A percentile compares a stretch with the other conserved stretches of the same genome.
These are phyloP conservation scores for Sinella curviseta DNA, from an alignment of 1,140 invertebrate genomes.

Conservation along the genomic window DNA sequence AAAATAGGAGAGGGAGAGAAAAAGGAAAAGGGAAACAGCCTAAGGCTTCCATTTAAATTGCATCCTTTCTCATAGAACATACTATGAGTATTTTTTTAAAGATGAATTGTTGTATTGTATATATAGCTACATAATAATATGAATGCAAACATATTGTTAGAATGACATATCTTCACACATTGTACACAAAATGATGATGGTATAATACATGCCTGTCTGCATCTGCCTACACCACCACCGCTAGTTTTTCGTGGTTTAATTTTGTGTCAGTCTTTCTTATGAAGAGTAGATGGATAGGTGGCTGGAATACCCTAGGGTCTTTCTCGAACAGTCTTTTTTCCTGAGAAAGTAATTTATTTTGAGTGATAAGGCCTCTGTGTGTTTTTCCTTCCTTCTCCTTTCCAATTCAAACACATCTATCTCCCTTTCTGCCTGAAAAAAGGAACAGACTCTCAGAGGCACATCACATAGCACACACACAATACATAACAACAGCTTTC, in stretches of 20 bases:
- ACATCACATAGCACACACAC: neutral
- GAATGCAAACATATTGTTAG: too few species aligned
- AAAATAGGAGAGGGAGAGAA: too few species aligned
- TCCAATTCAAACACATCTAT: neutral
- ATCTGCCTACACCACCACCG: too few species aligned
- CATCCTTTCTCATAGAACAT: too few species aligned
- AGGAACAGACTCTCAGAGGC: neutral
- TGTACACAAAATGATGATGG: too few species aligned
- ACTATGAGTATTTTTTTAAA: too few species aligned
- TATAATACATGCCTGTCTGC: too few species aligned
- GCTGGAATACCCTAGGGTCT: neutral
- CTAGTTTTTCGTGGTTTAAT: neutral
- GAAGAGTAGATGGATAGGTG: neutral
- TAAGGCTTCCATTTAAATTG: too few species aligned
- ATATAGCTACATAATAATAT: too few species aligned
- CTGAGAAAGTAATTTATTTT: slow-evolving; percentile 6
- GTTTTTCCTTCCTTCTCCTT: neutral
- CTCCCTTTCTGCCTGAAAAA: neutral
- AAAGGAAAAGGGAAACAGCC: too few species aligned
- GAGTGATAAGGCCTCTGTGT: slow-evolving; percentile 5
- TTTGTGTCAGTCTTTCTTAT: neutral
- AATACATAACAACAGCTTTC: neutral
- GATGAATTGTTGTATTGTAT: too few species aligned
- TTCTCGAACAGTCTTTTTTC: neutral
- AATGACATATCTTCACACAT: too few species aligned